These are phyloP conservation scores for Sinella curviseta DNA, from an alignment of 1,140 invertebrate genomes.

Conservation along the genomic window DNA sequence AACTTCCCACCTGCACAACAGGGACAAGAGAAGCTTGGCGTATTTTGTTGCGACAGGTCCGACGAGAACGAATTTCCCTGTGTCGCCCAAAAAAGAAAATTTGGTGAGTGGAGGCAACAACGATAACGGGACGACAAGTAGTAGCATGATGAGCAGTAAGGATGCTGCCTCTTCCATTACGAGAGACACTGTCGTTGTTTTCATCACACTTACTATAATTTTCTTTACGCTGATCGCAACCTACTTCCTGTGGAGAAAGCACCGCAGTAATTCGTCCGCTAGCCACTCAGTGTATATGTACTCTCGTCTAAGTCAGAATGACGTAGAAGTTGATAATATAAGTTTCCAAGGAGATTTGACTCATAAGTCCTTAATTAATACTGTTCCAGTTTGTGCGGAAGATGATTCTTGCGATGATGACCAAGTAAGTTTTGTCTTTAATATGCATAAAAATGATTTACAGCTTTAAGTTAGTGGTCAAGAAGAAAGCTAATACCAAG, in stretches of 20 bases:
- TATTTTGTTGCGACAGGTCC: too few species aligned
- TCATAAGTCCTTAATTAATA: neutral
- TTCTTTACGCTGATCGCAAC: constrained; percentile 33
- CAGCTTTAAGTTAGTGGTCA: neutral
- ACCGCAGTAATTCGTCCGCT: constrained; percentile 10
- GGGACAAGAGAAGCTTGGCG: too few species aligned
- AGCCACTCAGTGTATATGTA: constrained; percentile 25
- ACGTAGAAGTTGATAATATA: constrained; percentile 43
- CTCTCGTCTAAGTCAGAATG: constrained; percentile 47
- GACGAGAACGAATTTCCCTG: too few species aligned
- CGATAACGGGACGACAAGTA: neutral
- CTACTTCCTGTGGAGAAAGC: constrained; percentile 45
- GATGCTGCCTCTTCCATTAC: neutral
- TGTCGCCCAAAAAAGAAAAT: too few species aligned
- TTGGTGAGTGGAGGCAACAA: too few species aligned
- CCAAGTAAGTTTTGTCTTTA: neutral
- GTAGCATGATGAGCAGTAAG: neutral
- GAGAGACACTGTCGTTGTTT: constrained; percentile 35
- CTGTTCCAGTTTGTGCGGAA: constrained; percentile 11
- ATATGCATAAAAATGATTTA: neutral
- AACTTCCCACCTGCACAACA: too few species aligned
- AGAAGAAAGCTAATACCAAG: neutral
- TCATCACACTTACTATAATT: constrained; percentile 39
- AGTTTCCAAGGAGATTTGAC: constrained; percentile 7
- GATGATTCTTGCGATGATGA: neutral